Conservation (phyloP, 2,113 vertebrate genomes). For the Chinchilla lanigera region DNA sequence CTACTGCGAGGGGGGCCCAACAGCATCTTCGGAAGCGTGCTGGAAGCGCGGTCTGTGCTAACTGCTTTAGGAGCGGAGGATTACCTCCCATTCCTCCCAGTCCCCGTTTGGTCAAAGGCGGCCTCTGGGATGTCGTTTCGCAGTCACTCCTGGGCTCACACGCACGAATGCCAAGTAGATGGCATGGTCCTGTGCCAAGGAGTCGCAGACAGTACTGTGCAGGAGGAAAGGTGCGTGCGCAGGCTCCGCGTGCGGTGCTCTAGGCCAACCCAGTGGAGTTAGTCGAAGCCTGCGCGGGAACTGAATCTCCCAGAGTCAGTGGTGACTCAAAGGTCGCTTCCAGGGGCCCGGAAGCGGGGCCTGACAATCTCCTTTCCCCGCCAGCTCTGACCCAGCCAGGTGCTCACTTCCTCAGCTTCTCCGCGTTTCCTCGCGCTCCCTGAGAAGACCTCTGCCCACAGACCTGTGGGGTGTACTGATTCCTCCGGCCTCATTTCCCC, state of each 20-base stretch:
- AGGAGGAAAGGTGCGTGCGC: background rate
- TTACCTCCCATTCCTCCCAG: too few species aligned
- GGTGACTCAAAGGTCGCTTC: too few species aligned
- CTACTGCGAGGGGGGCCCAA: background rate
- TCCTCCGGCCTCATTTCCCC: background rate
- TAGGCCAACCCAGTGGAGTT: background rate
- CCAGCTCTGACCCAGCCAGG: background rate
- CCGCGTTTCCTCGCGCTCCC: too few species aligned
- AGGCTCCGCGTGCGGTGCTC: background rate
- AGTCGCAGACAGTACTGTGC: too few species aligned
- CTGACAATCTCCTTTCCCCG: background rate
- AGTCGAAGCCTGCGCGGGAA: background rate
- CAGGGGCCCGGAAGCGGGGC: rapidly evolving
- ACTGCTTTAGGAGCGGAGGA: rapidly evolving
- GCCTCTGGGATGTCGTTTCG: background rate
- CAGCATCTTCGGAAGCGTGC: background rate
- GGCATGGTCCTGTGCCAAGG: background rate
- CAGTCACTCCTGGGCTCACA: background rate
- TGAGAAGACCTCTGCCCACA: background rate
- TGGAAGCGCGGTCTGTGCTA: background rate
- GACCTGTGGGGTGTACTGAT: background rate
- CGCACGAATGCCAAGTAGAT: background rate
- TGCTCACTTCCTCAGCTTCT: background rate
- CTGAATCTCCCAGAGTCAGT: background rate
- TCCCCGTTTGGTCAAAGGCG: background rate